A percentile compares a stretch with the other conserved stretches of the same genome.
These are phyloP conservation scores for Epizoanthus rinbou DNA, from an alignment of 92 coral and sea anemone species.

Conservation along the genomic window DNA sequence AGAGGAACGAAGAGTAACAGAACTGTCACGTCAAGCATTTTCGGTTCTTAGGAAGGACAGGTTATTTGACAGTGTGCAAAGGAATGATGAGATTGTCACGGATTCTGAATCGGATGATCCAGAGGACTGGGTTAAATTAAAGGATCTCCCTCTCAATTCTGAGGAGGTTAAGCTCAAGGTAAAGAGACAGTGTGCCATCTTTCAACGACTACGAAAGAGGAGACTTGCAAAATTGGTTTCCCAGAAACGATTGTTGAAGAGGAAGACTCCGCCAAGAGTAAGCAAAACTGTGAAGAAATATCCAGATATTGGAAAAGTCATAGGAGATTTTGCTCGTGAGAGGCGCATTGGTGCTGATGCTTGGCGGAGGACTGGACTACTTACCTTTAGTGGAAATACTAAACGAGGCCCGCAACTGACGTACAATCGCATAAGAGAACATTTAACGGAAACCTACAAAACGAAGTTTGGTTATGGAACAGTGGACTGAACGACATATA, in stretches of 20 bases:
- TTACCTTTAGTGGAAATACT: constrained; percentile 52
- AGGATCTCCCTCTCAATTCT: constrained; percentile 27
- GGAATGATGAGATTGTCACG: constrained; percentile 10
- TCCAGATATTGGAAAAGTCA: constrained; percentile 46
- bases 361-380: constrained; percentile 54
- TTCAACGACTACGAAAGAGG: background rate
- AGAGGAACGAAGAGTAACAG: no score
- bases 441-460: constrained; percentile 45
- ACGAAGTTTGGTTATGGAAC: constrained; percentile 63
- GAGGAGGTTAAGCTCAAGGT: constrained; percentile 35
- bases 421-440: constrained; percentile 50
- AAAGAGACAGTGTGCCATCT: constrained; percentile 45
- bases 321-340: constrained; percentile 44
- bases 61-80: background rate
- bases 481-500: constrained; percentile 52
- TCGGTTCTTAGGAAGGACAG: constrained; percentile 1
- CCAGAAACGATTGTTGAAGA: constrained; percentile 40
- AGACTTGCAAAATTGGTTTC: no score
- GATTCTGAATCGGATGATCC: constrained; percentile 52
- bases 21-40: background rate
- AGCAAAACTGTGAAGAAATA: constrained; percentile 21
- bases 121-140: constrained; percentile 58
- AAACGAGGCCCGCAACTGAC: constrained; percentile 55
- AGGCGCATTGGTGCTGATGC: constrained; percentile 52
- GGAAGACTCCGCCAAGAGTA: constrained; percentile 29